Base-by-base conservation (phyloP, 2,113 vertebrate species). In the Upupa epops region DNA sequence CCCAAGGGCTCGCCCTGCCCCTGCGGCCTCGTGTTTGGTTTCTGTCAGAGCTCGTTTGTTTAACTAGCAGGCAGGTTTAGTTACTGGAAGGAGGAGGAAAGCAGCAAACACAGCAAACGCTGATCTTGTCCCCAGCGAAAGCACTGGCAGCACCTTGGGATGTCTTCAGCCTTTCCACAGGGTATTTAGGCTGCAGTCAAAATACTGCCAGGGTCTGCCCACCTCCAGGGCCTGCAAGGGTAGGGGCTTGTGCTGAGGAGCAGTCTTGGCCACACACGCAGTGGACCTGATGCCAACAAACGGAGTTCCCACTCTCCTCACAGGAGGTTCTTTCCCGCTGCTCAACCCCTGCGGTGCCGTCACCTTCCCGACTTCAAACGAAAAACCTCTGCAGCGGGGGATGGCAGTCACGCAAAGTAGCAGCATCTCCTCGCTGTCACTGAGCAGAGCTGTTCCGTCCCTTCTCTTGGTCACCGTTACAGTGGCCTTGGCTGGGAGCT, bases 41-140 rank as follows among this genome's bases (percentile, higher is more conserved):
- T 92, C 87, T 75, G 13, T 83, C 87, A 75, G 91, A 92, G 87
- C 60, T 83, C 8, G 69, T 94, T 94, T 94, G 94, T 94, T 96
- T 96, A 94, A 91, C 76, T 79, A 88, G 91, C 42, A 90, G 83
- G 71, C 78, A 75, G 87, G 91, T 94, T 94, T 93, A 94, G 93
- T 95, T 95, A 85, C 82, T 83, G 90, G 70, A 83, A 75, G 61
- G 84, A 87, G 83, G 76, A 83, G 89, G 80, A 78, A 90, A 90
- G 85, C 89, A 93, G 83, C 74, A 72, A 95, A 93, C 55, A 69
- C 89, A 95, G 86, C 78, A 61, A 83, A 60, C 54, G 48, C 95
- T 85, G 86, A 75, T 96, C 94, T 87, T 58, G 74, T 90, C 80
- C 52, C 46, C 84, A 86, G 89, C 58, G 87, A 94, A 81, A 70